These are phyloP conservation scores for Craniophora ligustri DNA, from an alignment of 2,888 invertebrate species.

Conservation along the genomic window DNA sequence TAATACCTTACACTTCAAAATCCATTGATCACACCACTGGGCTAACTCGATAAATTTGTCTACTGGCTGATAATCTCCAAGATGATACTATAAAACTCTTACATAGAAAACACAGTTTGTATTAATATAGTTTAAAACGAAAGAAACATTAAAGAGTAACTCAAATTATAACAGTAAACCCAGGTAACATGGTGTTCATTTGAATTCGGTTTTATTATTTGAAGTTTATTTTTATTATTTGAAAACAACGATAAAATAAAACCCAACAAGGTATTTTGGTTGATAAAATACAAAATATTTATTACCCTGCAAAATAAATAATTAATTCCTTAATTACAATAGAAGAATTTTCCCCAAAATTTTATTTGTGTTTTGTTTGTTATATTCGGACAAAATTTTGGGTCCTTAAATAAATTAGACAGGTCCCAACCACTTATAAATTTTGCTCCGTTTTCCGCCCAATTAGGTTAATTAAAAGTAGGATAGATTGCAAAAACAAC, in stretches of 20 bases:
- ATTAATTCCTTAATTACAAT: constrained; percentile 7
- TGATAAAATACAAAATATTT: neutral
- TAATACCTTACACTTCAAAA: no score
- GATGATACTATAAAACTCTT: no score
- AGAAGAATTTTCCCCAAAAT: constrained; percentile 6
- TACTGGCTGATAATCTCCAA: no score
- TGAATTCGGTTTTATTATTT: no score
- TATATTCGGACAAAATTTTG: constrained; percentile 17
- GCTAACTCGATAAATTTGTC: no score
- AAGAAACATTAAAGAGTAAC: no score
- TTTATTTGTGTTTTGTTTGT: constrained; percentile 4
- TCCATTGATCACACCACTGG: no score
- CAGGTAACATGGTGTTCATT: no score
- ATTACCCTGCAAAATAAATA: neutral
- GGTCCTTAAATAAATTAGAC: constrained; percentile 31
- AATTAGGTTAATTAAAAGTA: constrained; percentile 53
- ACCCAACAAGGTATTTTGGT: neutral
- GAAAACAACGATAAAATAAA: neutral
- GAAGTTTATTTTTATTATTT: neutral
- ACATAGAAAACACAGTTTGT: no score
- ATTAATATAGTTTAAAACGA: no score
- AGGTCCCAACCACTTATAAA: constrained; percentile 35
- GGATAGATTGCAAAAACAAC: constrained; percentile 48
- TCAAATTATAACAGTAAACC: no score
- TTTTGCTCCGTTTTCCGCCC: constrained; percentile 42